phyloP scores from a whole-genome alignment of 1,140 invertebrate genomes.

The Nautilus pompilius region DNA sequence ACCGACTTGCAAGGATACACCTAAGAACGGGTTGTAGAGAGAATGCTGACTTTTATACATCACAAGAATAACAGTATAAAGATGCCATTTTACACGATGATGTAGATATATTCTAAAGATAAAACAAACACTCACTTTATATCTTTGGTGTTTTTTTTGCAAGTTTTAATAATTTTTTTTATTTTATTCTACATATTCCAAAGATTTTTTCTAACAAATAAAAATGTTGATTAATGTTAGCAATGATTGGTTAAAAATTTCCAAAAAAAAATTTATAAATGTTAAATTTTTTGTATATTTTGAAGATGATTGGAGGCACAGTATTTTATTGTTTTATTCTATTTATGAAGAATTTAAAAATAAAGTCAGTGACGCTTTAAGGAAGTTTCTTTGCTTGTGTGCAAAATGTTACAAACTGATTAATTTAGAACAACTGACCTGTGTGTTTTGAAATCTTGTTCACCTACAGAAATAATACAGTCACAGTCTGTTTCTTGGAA shows the following conservation, averaged over 20 bases:
- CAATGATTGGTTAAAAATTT: neutral
- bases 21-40: slow-evolving; percentile 19
- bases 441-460: slow-evolving; percentile 76
- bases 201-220: too few species aligned
- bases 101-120: neutral
- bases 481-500: slow-evolving; percentile 83
- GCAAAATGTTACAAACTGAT: slow-evolving; percentile 1
- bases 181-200: too few species aligned
- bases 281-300: neutral
- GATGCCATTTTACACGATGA: neutral
- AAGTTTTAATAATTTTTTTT: too few species aligned
- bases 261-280: neutral
- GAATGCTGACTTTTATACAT: neutral
- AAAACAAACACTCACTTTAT: neutral
- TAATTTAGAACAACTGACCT: slow-evolving; percentile 57
- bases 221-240: neutral
- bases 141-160: too few species aligned
- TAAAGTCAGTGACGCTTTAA: neutral
- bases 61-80: neutral
- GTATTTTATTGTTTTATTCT: neutral
- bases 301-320: neutral
- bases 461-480: slow-evolving; percentile 70
- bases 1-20: slow-evolving; percentile 82
- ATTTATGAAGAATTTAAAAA: neutral
- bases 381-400: neutral